Conservation (phyloP, 1,140 invertebrate genomes). For the Lutraria rhynchaena region DNA sequence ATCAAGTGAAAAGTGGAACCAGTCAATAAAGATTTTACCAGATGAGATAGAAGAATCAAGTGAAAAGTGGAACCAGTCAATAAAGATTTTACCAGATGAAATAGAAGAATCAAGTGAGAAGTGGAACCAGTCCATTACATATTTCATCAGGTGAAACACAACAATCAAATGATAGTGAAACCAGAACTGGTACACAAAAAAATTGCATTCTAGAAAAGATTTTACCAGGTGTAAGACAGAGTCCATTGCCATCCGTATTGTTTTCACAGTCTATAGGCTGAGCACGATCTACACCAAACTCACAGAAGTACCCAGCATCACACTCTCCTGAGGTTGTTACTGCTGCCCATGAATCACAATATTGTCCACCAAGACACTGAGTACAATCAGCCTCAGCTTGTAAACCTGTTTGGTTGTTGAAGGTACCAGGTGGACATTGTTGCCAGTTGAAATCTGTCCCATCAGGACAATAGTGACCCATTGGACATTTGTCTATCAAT, state of each 20-base stretch:
- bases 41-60: too few species aligned
- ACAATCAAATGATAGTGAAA: background rate
- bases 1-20: too few species aligned
- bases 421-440: slow-evolving; percentile 77
- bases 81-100: too few species aligned
- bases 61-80: too few species aligned
- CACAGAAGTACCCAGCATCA: slow-evolving; percentile 75
- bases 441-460: slow-evolving; percentile 77
- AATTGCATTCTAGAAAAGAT: background rate
- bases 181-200: background rate
- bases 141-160: too few species aligned
- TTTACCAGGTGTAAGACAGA: slow-evolving; percentile 65
- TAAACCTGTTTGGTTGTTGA: slow-evolving; percentile 78
- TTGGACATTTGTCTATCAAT: slow-evolving; percentile 72
- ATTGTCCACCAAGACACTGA: slow-evolving; percentile 75
- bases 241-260: slow-evolving; percentile 42
- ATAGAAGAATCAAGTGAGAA: too few species aligned
- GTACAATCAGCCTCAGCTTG: slow-evolving; percentile 68
- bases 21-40: too few species aligned
- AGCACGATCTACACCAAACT: slow-evolving; percentile 76
- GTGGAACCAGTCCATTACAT: too few species aligned
- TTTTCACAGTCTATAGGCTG: slow-evolving; percentile 70
- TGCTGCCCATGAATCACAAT: slow-evolving; percentile 71
- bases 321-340: slow-evolving; percentile 66
- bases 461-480: slow-evolving; percentile 76